phyloP scores from a whole-genome alignment of 2,113 vertebrate genomes.

The Sarotherodon lohbergeri region DNA sequence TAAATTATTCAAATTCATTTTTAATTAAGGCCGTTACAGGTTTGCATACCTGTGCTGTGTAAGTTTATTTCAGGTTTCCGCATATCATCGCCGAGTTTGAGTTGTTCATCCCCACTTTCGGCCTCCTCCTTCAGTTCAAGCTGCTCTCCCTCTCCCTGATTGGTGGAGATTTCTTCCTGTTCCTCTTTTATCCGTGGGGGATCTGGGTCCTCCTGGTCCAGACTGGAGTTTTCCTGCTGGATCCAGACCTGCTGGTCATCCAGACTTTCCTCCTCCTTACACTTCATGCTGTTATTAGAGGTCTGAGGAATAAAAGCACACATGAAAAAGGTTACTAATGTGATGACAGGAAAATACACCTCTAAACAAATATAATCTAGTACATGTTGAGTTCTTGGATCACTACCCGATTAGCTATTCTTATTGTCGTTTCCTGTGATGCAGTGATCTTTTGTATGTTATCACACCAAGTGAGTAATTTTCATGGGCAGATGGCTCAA shows the following conservation, averaged over 20 bases:
- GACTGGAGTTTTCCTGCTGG: background rate
- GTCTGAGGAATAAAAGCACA: background rate
- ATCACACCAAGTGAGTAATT: background rate
- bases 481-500: background rate
- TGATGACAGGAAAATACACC: background rate
- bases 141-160: background rate
- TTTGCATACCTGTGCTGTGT: background rate
- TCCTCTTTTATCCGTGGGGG: background rate
- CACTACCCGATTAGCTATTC: background rate
- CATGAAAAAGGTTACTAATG: background rate
- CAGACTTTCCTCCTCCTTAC: background rate
- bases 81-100: background rate
- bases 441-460: background rate
- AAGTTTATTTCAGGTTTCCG: background rate
- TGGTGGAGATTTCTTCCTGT: background rate
- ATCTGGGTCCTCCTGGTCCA: background rate
- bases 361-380: background rate
- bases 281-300: background rate
- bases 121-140: background rate
- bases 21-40: rapidly evolving
- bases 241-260: background rate
- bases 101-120: background rate
- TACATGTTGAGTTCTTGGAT: background rate
- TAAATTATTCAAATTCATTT: background rate
- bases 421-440: background rate